A percentile compares a stretch with the other conserved stretches of the same genome.
These are phyloP conservation scores for Siphonodentalium dalli DNA, from an alignment of 2,888 invertebrate genomes.

Conservation along the genomic window DNA sequence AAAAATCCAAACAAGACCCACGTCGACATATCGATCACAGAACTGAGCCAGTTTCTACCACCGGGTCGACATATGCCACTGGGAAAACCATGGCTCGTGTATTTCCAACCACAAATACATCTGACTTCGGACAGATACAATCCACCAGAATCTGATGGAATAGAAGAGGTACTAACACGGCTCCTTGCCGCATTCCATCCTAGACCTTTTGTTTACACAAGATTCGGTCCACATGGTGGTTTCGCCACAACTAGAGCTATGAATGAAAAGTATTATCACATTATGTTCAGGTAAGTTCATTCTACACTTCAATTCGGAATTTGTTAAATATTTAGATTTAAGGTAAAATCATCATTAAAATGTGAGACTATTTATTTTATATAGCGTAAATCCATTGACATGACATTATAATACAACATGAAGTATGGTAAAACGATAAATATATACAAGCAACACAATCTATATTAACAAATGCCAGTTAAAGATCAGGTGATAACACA, in stretches of 20 bases:
- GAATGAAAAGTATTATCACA: too few relatives aligned
- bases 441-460: too few relatives aligned
- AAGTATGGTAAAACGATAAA: too few relatives aligned
- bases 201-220: conserved; percentile 32
- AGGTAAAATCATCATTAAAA: too few relatives aligned
- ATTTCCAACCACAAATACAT: neutral
- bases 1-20: neutral
- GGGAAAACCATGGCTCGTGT: conserved; percentile 8
- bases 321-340: too few relatives aligned
- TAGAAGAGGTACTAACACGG: conserved; percentile 20
- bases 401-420: too few relatives aligned
- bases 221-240: conserved; percentile 33
- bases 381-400: too few relatives aligned
- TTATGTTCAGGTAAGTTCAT: conserved; percentile 40
- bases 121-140: conserved; percentile 13
- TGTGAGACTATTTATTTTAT: too few relatives aligned
- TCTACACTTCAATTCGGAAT: too few relatives aligned
- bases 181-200: conserved; percentile 37
- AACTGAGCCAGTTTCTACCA: neutral
- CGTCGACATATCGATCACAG: neutral
- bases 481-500: too few relatives aligned
- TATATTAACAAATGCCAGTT: too few relatives aligned
- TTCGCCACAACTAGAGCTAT: conserved; percentile 21
- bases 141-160: conserved; percentile 16
- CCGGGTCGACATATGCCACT: neutral